phyloP scores from a whole-genome alignment of 92 coral and sea anemone genomes.

The Pocillopora meandrina region DNA sequence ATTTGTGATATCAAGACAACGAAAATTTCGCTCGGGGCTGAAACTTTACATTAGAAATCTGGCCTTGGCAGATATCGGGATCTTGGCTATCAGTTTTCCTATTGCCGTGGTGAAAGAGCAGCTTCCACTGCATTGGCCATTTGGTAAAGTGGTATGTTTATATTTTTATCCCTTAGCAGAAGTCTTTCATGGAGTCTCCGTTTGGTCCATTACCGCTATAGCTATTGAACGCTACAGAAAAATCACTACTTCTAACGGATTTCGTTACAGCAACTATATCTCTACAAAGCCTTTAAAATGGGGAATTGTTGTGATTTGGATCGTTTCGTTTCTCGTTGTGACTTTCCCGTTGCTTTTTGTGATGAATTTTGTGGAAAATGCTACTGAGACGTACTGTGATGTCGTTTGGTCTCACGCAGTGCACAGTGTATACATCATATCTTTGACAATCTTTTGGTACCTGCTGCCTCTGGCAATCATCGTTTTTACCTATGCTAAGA shows the following conservation, averaged over 20 bases:
- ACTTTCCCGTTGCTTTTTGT: slow-evolving; percentile 72
- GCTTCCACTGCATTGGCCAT: slow-evolving; percentile 71
- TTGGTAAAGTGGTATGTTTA: slow-evolving; percentile 67
- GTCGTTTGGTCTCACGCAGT: slow-evolving; percentile 64
- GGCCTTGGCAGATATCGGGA: slow-evolving; percentile 89
- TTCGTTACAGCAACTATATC: background rate
- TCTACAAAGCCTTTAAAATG: slow-evolving; percentile 46
- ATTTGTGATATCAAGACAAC: slow-evolving; percentile 50
- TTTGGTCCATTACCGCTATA: slow-evolving; percentile 91
- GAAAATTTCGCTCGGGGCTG: slow-evolving; percentile 57
- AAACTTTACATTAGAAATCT: slow-evolving; percentile 71
- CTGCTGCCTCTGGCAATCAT: slow-evolving; percentile 76
- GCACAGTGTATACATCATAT: slow-evolving; percentile 56
- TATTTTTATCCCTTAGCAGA: slow-evolving; percentile 80
- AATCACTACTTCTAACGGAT: slow-evolving; percentile 13
- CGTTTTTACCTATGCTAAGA: slow-evolving; percentile 69
- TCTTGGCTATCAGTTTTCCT: slow-evolving; percentile 66
- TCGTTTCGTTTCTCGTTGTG: slow-evolving; percentile 67
- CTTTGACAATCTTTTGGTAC: slow-evolving; percentile 64
- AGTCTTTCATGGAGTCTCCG: slow-evolving; percentile 81
- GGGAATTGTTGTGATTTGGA: slow-evolving; percentile 66
- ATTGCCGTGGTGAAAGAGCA: slow-evolving; percentile 75
- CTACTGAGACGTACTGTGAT: slow-evolving; percentile 47
- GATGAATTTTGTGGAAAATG: slow-evolving; percentile 56
- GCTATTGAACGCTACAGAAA: slow-evolving; percentile 78